Base-by-base conservation (phyloP, 2,113 vertebrate species). In the Acanthochromis polyacanthus region DNA sequence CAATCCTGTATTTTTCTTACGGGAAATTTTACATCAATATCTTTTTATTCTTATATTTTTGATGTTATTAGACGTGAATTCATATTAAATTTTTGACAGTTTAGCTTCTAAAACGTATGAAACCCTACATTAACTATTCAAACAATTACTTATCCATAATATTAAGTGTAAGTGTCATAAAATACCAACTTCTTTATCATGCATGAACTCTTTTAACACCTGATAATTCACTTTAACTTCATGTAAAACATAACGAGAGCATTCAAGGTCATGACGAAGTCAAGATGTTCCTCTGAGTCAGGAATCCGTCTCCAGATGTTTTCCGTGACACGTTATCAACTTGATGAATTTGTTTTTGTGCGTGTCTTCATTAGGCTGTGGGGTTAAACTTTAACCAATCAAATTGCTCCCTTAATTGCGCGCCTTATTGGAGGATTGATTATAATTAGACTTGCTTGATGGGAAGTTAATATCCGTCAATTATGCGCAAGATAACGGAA, bases 371-470 rank as follows among this genome's bases (percentile, higher is more conserved):
- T 97, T 95, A 95, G 94, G 92, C 95, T 95, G 92, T 76, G 91
- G 95, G 93, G 94, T 94, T 91, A 89, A 94, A 94, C 94, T 94
- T 95, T 89, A 95, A 96, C 80, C 96, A 95, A 95, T 96, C 94
- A 95, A 94, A 95, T 93, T 90, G 95, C 74, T 95, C 93, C 90
- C 85, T 95, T 96, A 96, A 96, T 96, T 95, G 94, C 16, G 93
- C 91, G 93, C 93, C 95, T 96, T 97, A 96, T 96, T 95, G 96
- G 78, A 94, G 93, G 95, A 95, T 94, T 95, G 95, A 96, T 96
- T 96, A 93, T 96, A 96, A 97, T 97, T 96, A 96, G 92, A 95
- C 93, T 93, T 65, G 95, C 96, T 96, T 96, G 96, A 91, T 78
- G 83, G 89, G 85, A 89, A 86, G 85, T 91, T 90, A 90, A 87